A percentile compares a stretch with the other conserved stretches of the same genome.
These are phyloP conservation scores for Polymixis lichenea DNA, from an alignment of 2,888 invertebrate genomes.

Conservation along the genomic window DNA sequence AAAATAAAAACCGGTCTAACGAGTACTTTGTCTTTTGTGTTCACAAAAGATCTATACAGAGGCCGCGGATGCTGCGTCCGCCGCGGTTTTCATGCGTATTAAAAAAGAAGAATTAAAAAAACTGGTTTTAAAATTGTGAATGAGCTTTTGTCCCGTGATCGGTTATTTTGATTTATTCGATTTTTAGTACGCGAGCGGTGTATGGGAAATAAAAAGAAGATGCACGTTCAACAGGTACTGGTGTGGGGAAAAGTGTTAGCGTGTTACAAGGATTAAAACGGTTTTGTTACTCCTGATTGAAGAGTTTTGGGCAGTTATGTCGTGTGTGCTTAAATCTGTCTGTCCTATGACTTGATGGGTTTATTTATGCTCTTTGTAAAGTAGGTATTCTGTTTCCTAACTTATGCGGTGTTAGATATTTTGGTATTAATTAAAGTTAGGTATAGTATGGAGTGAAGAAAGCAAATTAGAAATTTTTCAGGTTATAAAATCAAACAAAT, in stretches of 20 bases:
- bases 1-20: slow-evolving; percentile 85
- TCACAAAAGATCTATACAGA: slow-evolving; percentile 86
- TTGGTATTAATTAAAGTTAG: neutral
- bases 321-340: neutral
- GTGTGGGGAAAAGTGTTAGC: slow-evolving; percentile 71
- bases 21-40: slow-evolving; percentile 84
- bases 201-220: slow-evolving; percentile 86
- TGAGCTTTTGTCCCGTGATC: slow-evolving; percentile 87
- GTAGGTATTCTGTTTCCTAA: neutral
- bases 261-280: slow-evolving; percentile 49
- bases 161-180: slow-evolving; percentile 90
- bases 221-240: slow-evolving; percentile 87
- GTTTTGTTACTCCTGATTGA: slow-evolving; percentile 43
- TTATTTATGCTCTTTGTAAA: neutral
- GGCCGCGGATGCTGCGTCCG: slow-evolving; percentile 87
- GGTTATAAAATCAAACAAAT: slow-evolving; percentile 3
- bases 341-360: neutral
- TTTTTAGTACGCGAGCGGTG: slow-evolving; percentile 85
- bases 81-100: slow-evolving; percentile 74
- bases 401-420: neutral
- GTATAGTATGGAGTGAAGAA: neutral
- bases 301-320: slow-evolving; percentile 21
- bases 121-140: slow-evolving; percentile 85
- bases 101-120: slow-evolving; percentile 77
- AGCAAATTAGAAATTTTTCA: neutral